Evolutionary conservation across 92 coral and sea anemone species (phyloP).

Genomic region (Bergia sp.): DNA sequence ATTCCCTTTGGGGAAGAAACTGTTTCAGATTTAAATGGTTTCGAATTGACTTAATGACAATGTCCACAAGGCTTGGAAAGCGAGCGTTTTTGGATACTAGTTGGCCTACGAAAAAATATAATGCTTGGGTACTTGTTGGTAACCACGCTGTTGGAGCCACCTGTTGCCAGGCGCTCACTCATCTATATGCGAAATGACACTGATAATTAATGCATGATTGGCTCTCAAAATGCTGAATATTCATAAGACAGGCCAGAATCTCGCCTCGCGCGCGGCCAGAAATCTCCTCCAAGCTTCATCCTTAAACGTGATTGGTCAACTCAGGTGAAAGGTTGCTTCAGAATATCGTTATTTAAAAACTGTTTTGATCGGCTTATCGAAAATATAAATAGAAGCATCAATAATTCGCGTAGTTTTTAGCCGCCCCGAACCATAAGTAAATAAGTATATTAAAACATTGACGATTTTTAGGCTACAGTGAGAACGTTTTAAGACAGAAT

Average conservation of each 20-base stretch:
- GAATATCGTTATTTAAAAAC: slow-evolving; percentile 25
- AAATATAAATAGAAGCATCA: slow-evolving; percentile 19
- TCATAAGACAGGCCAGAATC: slow-evolving; percentile 39
- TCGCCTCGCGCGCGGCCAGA: slow-evolving; percentile 30
- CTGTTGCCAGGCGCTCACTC: slow-evolving; percentile 93
- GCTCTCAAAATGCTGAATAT: slow-evolving; percentile 61
- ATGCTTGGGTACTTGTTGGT: slow-evolving; percentile 56
- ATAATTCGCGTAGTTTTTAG: background rate
- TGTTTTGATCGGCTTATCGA: slow-evolving; percentile 41
- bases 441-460: background rate
- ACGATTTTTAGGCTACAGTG: background rate
- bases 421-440: background rate
- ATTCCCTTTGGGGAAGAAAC: slow-evolving; percentile 44
- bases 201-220: slow-evolving; percentile 79
- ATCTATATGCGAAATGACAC: slow-evolving; percentile 81
- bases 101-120: slow-evolving; percentile 44
- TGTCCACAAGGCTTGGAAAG: slow-evolving; percentile 22
- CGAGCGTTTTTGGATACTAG: slow-evolving; percentile 65
- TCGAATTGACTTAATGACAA: background rate
- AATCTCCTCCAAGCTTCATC: slow-evolving; percentile 24
- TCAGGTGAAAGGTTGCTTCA: slow-evolving; percentile 10
- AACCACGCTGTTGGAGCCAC: slow-evolving; percentile 73
- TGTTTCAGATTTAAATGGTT: slow-evolving; percentile 39
- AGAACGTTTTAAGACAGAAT: background rate
- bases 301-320: slow-evolving; percentile 14